Conservation (phyloP, 2,888 invertebrate species). For the Mechanitis messenoides region DNA sequence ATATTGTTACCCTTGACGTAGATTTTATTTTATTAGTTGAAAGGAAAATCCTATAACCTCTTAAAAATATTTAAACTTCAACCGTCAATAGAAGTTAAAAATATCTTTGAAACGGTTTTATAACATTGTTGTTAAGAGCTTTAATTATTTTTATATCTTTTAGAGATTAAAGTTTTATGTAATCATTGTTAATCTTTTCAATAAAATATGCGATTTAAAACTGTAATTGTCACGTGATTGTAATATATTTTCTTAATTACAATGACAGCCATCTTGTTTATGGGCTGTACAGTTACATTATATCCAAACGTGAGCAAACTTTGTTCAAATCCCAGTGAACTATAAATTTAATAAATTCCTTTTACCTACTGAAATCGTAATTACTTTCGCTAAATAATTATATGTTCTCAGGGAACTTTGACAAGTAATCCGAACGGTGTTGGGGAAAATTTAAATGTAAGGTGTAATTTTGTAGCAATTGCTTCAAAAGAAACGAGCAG, state of each 20-base stretch:
- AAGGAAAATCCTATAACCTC: no score
- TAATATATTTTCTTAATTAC: conserved; percentile 3
- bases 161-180: no score
- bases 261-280: not conserved
- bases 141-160: no score
- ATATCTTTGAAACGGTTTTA: no score
- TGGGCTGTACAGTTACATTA: not conserved
- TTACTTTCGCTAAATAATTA: conserved; percentile 15
- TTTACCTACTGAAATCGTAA: conserved; percentile 13
- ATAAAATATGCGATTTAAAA: no score
- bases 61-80: no score
- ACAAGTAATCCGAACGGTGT: conserved; percentile 17
- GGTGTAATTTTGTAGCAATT: conserved; percentile 52
- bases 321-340: not conserved
- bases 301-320: not conserved
- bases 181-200: no score
- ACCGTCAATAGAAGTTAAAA: no score
- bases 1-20: no score
- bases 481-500: conserved; percentile 64
- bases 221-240: no score
- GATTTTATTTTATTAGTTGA: no score
- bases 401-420: conserved; percentile 13
- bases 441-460: conserved; percentile 37
- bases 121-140: no score
- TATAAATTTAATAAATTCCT: conserved; percentile 3